Conservation (phyloP, 2,113 vertebrate genomes). For the Alethe castanea region DNA sequence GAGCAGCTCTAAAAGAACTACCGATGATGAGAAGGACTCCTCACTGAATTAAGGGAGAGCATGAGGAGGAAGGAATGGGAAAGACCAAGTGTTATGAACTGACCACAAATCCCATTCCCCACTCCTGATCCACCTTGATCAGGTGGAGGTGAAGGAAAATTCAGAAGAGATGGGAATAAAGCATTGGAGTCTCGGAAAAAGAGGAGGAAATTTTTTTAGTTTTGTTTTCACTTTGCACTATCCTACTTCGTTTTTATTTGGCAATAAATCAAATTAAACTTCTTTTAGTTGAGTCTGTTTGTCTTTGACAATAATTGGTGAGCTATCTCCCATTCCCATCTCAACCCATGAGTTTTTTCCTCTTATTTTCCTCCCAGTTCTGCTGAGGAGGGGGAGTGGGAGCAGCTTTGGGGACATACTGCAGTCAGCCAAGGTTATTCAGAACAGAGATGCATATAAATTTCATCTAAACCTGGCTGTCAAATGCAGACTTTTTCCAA, state of each 20-base stretch:
- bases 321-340: not conserved
- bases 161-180: not conserved
- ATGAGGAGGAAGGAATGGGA: not conserved
- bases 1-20: not conserved
- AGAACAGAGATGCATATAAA: not conserved
- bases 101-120: not conserved
- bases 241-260: not conserved
- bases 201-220: not conserved
- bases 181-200: not conserved
- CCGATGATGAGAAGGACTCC: fast-evolving
- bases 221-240: not conserved
- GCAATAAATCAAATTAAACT: not conserved
- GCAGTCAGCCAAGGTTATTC: not conserved
- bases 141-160: not conserved
- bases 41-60: not conserved
- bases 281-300: not conserved
- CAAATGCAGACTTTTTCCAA: not conserved
- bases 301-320: not conserved
- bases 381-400: not conserved
- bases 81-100: not conserved
- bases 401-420: not conserved
- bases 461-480: not conserved
- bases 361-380: not conserved
- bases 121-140: not conserved
- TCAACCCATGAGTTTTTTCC: not conserved